These are phyloP conservation scores for Corythornis vintsioides DNA, from an alignment of 2,113 vertebrate species.

Conservation along the genomic window DNA sequence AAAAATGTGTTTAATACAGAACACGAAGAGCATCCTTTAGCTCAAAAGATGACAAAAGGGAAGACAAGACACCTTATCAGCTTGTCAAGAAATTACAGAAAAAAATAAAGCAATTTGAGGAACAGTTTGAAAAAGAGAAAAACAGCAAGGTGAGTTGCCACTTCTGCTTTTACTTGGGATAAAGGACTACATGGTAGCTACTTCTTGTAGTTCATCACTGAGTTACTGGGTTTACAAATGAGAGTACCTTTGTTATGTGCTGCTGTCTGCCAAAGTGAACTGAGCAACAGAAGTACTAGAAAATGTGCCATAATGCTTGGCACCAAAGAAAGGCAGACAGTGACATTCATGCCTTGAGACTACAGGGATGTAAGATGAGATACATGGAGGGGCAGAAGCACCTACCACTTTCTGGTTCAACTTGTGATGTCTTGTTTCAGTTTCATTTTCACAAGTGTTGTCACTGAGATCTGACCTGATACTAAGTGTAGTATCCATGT, in stretches of 20 bases:
- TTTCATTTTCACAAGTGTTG: neutral
- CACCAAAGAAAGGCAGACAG: neutral
- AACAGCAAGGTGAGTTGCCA: constrained; percentile 85
- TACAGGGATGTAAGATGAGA: neutral
- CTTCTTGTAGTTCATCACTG: neutral
- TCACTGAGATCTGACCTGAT: neutral
- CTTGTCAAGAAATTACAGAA: constrained; percentile 97
- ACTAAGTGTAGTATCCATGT: neutral
- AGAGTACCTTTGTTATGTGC: fast-evolving
- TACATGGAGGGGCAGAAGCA: neutral
- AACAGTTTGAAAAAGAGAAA: constrained; percentile 96
- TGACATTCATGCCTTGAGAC: neutral
- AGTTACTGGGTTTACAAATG: neutral
- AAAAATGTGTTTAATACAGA: constrained; percentile 73
- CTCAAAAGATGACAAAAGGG: constrained; percentile 91
- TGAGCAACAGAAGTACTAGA: neutral
- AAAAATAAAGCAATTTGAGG: constrained; percentile 97
- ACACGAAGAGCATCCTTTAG: constrained; percentile 90
- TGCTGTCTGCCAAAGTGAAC: neutral
- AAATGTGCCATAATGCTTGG: neutral
- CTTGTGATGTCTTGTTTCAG: neutral
- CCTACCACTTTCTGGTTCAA: neutral
- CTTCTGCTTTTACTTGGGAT: neutral
- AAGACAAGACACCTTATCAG: constrained; percentile 89
- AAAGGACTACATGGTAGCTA: neutral